Evolutionary conservation across 2,113 vertebrate genomes (phyloP).

Genomic region (Trematomus loennbergii): DNA sequence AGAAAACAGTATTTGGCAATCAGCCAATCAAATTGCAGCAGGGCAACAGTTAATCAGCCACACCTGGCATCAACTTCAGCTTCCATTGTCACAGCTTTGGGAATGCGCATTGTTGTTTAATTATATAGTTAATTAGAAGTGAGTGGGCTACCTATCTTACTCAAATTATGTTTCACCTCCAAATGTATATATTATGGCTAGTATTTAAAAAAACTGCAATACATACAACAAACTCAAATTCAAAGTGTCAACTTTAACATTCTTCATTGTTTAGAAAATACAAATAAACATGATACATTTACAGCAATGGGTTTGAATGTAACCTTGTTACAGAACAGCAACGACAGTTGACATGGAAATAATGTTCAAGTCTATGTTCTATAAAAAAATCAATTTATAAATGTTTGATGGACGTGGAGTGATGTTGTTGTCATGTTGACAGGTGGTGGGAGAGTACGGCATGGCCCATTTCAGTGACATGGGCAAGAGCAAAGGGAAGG

Average conservation of each 20-base stretch:
- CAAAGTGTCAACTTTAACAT: not conserved
- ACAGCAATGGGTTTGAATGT: not conserved
- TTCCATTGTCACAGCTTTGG: no score
- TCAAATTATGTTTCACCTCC: no score
- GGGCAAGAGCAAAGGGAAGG: conserved; percentile 86
- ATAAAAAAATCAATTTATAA: not conserved
- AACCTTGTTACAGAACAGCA: not conserved
- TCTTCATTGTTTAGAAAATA: not conserved
- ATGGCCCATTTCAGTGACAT: conserved; percentile 92
- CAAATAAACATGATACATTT: not conserved
- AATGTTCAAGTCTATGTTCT: not conserved
- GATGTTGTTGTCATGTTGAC: conserved; percentile 23
- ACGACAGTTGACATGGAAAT: not conserved
- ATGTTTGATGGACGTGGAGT: conserved; percentile 4
- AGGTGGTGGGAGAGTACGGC: conserved; percentile 92
- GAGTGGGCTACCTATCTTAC: no score
- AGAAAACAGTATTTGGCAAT: no score
- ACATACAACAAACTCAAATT: no score
- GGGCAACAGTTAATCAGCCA: no score
- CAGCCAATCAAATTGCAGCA: no score
- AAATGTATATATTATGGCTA: not conserved
- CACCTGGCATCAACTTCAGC: no score
- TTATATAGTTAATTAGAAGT: no score
- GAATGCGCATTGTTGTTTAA: no score
- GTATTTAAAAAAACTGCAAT: not conserved